Evolutionary conservation across 1,140 invertebrate genomes (phyloP), one percentile per base, ranked within the genome.

Genomic region (Temnothorax longispinosus): DNA sequence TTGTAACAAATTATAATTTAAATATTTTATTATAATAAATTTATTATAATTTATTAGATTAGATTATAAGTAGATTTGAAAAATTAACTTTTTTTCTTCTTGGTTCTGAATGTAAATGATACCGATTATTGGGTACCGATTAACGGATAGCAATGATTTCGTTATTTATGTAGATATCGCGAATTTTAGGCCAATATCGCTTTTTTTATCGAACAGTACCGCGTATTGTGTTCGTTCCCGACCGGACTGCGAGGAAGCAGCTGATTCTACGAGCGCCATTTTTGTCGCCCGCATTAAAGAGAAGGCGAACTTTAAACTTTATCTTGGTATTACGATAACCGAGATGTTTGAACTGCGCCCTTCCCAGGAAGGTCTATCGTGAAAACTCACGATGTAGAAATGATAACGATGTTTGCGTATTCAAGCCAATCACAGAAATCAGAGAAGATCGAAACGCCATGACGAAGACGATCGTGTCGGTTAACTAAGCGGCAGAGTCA

Each of bases 231-330:
- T n/a, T 1, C 10, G 11, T 44, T 32, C 7, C 11, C 52, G 11
- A 69, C n/a, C 7, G 44, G 10, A 52, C 41, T 60, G 60, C 50
- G 35, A 78, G 71, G 72, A 77, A 77, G 74, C 82, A 85, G 74
- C 82, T 85, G 82, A 85, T 85, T 65, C 74, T 64, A 75, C 38
- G 58, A n/a, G 72, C 44, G 58, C 32, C 82, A 72, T 82, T 58
- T 47, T 60, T 58, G 41, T 62, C 41, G 41, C 6, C 0, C 27
- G 32, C 41, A 50, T 84, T 84, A 84, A 60, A 74, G 47, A 78
- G 72, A 0, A 56, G 54, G 15, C 56, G 60, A 54, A 52, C 62
- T 85, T 85, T 85, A 85, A 77, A 78, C 58, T 50, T 54, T 77
- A 77, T 85, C 72, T 77, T 54, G 47, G 69, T 47, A 44, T 84